phyloP scores from a whole-genome alignment of 1,140 invertebrate species.

The Steinernema khuongi region DNA sequence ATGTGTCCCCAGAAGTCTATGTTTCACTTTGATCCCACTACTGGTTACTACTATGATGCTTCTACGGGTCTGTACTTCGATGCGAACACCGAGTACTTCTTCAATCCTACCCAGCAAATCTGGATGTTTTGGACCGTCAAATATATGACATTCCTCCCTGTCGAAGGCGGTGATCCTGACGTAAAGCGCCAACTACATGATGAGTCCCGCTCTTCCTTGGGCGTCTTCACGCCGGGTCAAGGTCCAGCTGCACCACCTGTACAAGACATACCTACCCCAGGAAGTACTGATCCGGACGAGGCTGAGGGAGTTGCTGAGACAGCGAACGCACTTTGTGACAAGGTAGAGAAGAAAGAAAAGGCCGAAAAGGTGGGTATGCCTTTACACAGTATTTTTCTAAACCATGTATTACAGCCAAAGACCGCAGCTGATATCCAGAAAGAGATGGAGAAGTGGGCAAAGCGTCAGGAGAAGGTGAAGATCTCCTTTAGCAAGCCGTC shows the following conservation, averaged over 20 bases:
- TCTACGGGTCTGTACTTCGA: constrained; percentile 82
- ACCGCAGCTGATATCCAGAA: constrained; percentile 96
- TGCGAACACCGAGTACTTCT: constrained; percentile 62
- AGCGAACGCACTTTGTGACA: no score
- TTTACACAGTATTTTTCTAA: constrained; percentile 60
- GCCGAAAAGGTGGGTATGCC: constrained; percentile 29
- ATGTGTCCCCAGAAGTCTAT: constrained; percentile 62
- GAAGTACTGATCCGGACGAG: no score
- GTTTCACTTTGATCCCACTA: constrained; percentile 89
- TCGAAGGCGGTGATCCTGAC: constrained; percentile 41
- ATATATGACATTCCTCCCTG: constrained; percentile 69
- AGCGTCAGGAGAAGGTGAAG: constrained; percentile 92
- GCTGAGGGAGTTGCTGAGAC: no score
- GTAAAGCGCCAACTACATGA: constrained; percentile 47
- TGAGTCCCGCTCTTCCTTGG: constrained; percentile 23
- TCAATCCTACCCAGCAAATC: constrained; percentile 77
- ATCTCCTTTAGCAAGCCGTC: constrained; percentile 66
- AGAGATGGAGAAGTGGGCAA: constrained; percentile 92
- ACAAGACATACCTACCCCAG: not conserved
- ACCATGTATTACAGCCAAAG: constrained; percentile 72
- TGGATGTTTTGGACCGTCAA: constrained; percentile 91
- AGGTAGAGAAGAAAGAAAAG: constrained; percentile 30
- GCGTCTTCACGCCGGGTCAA: not conserved
- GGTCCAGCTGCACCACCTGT: not conserved
- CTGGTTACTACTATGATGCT: constrained; percentile 92